A percentile compares a stretch with the other conserved stretches of the same genome.
phyloP scores from a whole-genome alignment of 2,888 invertebrate species.

The Peribatodes rhomboidaria region DNA sequence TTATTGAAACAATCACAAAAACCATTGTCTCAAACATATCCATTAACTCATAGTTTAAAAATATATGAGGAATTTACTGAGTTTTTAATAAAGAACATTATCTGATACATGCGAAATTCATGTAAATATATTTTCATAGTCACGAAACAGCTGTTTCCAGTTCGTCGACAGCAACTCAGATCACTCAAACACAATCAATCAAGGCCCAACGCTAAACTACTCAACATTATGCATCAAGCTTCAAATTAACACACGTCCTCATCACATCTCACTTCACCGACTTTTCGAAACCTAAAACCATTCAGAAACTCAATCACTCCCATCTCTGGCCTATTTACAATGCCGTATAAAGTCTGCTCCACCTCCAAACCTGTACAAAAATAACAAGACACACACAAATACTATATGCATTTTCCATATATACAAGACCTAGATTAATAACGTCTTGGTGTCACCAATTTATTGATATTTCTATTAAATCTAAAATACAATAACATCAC shows the following conservation, averaged over 20 bases:
- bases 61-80: too few species aligned
- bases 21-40: too few species aligned
- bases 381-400: slow-evolving; percentile 57
- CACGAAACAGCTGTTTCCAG: not conserved
- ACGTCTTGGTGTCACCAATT: slow-evolving; percentile 79
- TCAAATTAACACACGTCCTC: slow-evolving; percentile 23
- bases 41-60: too few species aligned
- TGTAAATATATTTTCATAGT: too few species aligned
- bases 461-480: slow-evolving; percentile 66
- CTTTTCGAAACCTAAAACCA: slow-evolving; percentile 13
- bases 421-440: slow-evolving; percentile 69
- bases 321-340: slow-evolving; percentile 59
- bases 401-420: slow-evolving; percentile 52
- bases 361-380: slow-evolving; percentile 60
- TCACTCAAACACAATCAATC: not conserved
- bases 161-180: slow-evolving; percentile 2
- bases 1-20: too few species aligned
- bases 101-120: too few species aligned
- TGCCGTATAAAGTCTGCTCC: slow-evolving; percentile 48
- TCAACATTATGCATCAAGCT: slow-evolving; percentile 31
- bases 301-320: slow-evolving; percentile 20
- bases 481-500: slow-evolving; percentile 49
- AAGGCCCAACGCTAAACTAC: slow-evolving; percentile 18
- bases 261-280: slow-evolving; percentile 17
- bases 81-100: too few species aligned